Evolutionary conservation across 2,888 invertebrate species (phyloP), one percentile per base, ranked within the genome.

Genomic region (Callimorpha dominula): DNA sequence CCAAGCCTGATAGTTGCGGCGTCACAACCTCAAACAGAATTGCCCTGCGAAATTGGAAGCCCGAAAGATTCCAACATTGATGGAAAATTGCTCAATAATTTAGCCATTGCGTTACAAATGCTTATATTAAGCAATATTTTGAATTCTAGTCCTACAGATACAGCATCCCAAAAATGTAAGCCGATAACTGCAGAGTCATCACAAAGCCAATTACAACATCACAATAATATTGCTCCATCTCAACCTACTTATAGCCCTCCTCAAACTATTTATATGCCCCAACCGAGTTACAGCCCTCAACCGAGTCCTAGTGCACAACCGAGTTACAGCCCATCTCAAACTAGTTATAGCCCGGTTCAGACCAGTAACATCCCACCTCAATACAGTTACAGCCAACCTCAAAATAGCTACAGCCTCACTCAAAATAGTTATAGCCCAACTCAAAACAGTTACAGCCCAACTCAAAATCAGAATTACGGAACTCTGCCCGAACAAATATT

Each of bases 51-150:
- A n/a, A 17, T 12, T 1, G 0, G 11, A 63, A 40, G 6, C 17
- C n/a, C n/a, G 63, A 69, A 50, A 46, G 43, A 46, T 42, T 50
- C 71, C 0, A 68, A 42, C 7, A 74, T 91, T 42, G 94, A 95
- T 69, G 78, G 90, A 0, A 89, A 88, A 43, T 86, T 94, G 0
- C 74, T 95, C 0, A 95, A 94, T 64, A 95, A 94, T 76, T 81
- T 95, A 76, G 95, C 94, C 4, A 90, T 94, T 57, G 94, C 94
- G 0, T 81, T 95, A 66, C 94, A 94, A 57, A 73, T 95, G 11
- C 72, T 95, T 2, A 90, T 94, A 11, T 86, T 95, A 0, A 94
- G 89, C 52, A 94, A 94, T 74, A 87, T 95, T 17, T 75, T 94
- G 11, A 92, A 90, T 50, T 76, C 86, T 12, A 89, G 91, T 4